Evolutionary conservation across 1,140 invertebrate species (phyloP).

Genomic region (Aphelenchoides fujianensis): DNA sequence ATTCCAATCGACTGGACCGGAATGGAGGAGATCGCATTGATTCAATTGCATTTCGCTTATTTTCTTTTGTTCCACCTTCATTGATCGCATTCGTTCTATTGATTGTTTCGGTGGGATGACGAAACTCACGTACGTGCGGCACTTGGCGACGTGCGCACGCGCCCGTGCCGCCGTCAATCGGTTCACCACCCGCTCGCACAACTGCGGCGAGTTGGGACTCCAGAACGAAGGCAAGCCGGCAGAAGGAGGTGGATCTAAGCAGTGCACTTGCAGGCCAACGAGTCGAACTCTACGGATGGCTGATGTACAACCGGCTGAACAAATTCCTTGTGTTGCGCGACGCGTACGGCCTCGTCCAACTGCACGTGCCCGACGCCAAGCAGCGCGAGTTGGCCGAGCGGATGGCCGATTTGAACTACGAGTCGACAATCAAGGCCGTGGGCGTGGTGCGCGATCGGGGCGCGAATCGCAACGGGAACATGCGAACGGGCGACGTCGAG

Average conservation of each 20-base stretch:
- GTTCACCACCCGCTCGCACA: slow-evolving; percentile 40
- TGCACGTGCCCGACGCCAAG: slow-evolving; percentile 27
- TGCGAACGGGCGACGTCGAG: slow-evolving; percentile 47
- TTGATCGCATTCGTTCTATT: too few species aligned
- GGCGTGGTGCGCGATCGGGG: slow-evolving; percentile 38
- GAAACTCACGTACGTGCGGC: neutral
- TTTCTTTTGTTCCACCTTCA: neutral
- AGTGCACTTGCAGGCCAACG: slow-evolving; percentile 30
- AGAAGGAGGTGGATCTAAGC: neutral
- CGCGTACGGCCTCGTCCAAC: slow-evolving; percentile 38
- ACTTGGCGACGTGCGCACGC: neutral
- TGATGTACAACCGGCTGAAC: slow-evolving; percentile 33
- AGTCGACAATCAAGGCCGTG: slow-evolving; percentile 35
- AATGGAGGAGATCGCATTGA: neutral
- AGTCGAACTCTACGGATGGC: slow-evolving; percentile 50
- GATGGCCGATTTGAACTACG: slow-evolving; percentile 20
- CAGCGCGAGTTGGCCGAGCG: neutral
- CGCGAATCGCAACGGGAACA: slow-evolving; percentile 35
- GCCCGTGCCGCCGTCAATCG: slow-evolving; percentile 6
- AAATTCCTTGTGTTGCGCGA: slow-evolving; percentile 42
- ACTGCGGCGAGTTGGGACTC: slow-evolving; percentile 43
- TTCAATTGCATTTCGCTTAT: slow-evolving; percentile 6
- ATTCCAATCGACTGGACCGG: neutral
- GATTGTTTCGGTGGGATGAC: neutral
- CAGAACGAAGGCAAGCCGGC: slow-evolving; percentile 35